Evolutionary conservation across 53 echinoderm and acorn worm genomes (phyloP), one percentile per base, ranked within the genome.

Genomic region (Echinarachnius parma): DNA sequence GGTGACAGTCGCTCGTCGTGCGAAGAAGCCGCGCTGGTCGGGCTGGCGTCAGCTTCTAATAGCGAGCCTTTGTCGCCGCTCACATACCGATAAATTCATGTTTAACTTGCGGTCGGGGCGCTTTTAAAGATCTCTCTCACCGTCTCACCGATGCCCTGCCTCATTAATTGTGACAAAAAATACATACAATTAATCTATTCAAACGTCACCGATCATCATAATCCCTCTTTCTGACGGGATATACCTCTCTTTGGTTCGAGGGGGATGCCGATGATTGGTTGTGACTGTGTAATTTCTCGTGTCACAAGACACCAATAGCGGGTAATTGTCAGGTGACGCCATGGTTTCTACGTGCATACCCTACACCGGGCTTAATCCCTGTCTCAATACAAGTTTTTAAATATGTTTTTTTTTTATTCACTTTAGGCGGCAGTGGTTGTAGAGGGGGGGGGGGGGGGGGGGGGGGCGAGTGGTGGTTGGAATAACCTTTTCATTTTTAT

Each of bases 11-110:
- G 72, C 34, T 56, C 55, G 56, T 39, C 11, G 34, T 25, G 56
- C 57, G 72, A 37, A 56, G 72, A 72, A 72, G 72, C 72, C 72
- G 15, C 4, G 52, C 52, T n/a, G n/a, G n/a, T n/a, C 72, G 50
- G 68, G 33, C 68, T 72, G 72, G 72, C 72, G 72, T 72, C 72
- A 72, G 72, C 27, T 34, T n/a, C n/a, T n/a, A n/a, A n/a, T n/a
- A 72, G 72, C 27, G 31, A 56, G 56, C 34, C 72, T 72, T 72
- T 72, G 72, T 72, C 56, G 56, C 56, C 72, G 72, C 72, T 72
- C 57, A 72, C 72, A 72, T 56, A 72, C 72, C 72, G 72, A 45
- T 72, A 72, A 72, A 72, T 72, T 72, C 72, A 56, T 72, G 72
- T 72, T 72, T 72, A 72, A 72, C 72, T 72, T 72, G 72, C 72